Percentiles rank a stretch among this genome's conserved stretches.
Conservation (phyloP, 2,113 vertebrate genomes). For the Brienomyrus longianalis region DNA sequence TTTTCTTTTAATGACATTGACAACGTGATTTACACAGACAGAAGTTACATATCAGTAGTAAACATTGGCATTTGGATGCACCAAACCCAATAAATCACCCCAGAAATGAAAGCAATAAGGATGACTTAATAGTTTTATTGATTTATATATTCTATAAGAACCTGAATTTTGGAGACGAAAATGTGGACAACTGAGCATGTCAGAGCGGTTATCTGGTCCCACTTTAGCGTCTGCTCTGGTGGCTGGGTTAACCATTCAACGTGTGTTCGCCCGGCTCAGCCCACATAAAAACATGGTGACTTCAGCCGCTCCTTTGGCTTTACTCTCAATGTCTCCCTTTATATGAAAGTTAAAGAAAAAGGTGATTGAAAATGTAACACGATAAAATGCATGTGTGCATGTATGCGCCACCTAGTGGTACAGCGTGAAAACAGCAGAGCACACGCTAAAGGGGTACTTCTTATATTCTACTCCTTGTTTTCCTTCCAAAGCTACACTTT, state of each 20-base stretch:
- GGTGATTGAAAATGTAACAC: not conserved
- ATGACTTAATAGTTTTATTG: slow-evolving; percentile 28
- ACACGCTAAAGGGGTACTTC: slow-evolving; percentile 9
- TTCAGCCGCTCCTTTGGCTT: not conserved
- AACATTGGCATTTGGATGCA: slow-evolving; percentile 56
- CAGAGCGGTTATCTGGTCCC: not conserved
- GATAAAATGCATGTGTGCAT: not conserved
- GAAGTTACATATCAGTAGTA: slow-evolving; percentile 48
- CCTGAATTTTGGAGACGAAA: slow-evolving; percentile 31
- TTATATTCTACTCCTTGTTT: slow-evolving; percentile 33
- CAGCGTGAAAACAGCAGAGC: not conserved
- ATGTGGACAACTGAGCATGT: not conserved
- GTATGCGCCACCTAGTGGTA: not conserved
- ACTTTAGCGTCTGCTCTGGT: not conserved
- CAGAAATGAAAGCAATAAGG: slow-evolving; percentile 27
- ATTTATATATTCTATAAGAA: slow-evolving; percentile 30
- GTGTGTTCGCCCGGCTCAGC: not conserved
- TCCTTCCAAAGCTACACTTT: slow-evolving; percentile 30
- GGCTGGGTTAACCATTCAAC: not conserved
- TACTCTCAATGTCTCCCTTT: not conserved
- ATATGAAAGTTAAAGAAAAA: slow-evolving; percentile 5
- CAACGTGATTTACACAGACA: slow-evolving; percentile 38
- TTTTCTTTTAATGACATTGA: slow-evolving; percentile 56
- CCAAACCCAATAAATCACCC: slow-evolving; percentile 26
- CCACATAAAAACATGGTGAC: not conserved